Evolutionary conservation across 2,113 vertebrate species (phyloP).

Genomic region (Phalacrocorax aristotelis): DNA sequence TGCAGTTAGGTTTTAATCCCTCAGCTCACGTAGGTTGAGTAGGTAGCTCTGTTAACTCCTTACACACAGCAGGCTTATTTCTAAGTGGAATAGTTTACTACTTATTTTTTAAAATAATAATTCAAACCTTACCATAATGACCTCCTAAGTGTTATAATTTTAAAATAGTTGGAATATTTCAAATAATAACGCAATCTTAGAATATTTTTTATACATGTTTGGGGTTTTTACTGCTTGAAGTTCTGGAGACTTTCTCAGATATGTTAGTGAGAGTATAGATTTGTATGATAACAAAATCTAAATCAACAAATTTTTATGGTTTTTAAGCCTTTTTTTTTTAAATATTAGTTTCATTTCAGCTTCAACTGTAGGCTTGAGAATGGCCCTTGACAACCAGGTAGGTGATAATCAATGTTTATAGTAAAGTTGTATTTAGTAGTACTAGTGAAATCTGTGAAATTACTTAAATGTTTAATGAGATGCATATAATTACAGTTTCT

Average conservation of each 20-base stretch:
- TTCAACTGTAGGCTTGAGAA: neutral
- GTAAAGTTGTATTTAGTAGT: neutral
- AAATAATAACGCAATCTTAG: neutral
- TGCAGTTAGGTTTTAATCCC: neutral
- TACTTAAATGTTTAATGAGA: neutral
- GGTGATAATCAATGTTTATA: neutral
- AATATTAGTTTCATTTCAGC: neutral
- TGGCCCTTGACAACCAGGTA: no score
- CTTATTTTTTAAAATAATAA: neutral
- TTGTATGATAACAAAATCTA: neutral
- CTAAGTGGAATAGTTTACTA: neutral
- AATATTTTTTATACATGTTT: rapidly evolving
- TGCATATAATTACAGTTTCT: neutral
- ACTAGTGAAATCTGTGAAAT: neutral
- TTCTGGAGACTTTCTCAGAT: neutral
- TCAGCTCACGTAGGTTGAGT: neutral
- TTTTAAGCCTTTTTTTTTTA: neutral
- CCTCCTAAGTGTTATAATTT: neutral
- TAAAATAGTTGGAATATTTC: neutral
- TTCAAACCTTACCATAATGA: neutral
- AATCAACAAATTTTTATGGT: neutral
- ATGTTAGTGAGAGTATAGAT: neutral
- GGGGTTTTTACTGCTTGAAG: neutral
- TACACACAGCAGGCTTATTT: neutral
- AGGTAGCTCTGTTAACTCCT: neutral